Percentiles rank a stretch among this genome's conserved stretches.
phyloP scores from a whole-genome alignment of 1,140 invertebrate genomes.

The Lordiphosa collinella region DNA sequence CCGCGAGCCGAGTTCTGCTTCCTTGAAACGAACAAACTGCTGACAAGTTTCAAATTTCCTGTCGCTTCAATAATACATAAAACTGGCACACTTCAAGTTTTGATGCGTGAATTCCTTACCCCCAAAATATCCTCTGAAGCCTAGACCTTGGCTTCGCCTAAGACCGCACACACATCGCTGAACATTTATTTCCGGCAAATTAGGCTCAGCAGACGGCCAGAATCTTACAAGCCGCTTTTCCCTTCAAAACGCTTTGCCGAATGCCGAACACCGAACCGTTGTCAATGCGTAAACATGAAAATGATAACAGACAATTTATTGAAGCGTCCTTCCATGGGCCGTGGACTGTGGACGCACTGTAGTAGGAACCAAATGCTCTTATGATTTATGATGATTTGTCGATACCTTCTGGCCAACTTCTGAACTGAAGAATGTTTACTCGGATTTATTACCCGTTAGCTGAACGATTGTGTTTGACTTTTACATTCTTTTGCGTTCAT shows the following conservation, averaged over 20 bases:
- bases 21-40: constrained; percentile 24
- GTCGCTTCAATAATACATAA: constrained; percentile 44
- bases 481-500: constrained; percentile 4
- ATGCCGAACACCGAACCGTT: constrained; percentile 33
- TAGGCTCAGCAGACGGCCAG: constrained; percentile 42
- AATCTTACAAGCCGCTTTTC: constrained; percentile 54
- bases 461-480: constrained; percentile 30
- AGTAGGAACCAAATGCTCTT: constrained; percentile 19
- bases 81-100: constrained; percentile 24
- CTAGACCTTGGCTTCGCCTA: constrained; percentile 52
- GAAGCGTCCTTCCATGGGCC: constrained; percentile 30
- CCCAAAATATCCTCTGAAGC: constrained; percentile 1
- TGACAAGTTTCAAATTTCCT: constrained; percentile 74
- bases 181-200: constrained; percentile 78
- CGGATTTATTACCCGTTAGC: constrained; percentile 8
- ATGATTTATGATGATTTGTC: constrained; percentile 47
- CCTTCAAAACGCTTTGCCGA: neutral
- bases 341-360: constrained; percentile 7
- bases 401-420: constrained; percentile 14
- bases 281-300: constrained; percentile 71
- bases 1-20: constrained; percentile 24
- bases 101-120: constrained; percentile 6
- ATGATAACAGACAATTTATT: constrained; percentile 78
- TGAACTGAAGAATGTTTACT: constrained; percentile 6
- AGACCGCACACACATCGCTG: constrained; percentile 70